Evolutionary conservation across 2,888 invertebrate species (phyloP), one percentile per base, ranked within the genome.

Genomic region (Dolomedes plantarius): DNA sequence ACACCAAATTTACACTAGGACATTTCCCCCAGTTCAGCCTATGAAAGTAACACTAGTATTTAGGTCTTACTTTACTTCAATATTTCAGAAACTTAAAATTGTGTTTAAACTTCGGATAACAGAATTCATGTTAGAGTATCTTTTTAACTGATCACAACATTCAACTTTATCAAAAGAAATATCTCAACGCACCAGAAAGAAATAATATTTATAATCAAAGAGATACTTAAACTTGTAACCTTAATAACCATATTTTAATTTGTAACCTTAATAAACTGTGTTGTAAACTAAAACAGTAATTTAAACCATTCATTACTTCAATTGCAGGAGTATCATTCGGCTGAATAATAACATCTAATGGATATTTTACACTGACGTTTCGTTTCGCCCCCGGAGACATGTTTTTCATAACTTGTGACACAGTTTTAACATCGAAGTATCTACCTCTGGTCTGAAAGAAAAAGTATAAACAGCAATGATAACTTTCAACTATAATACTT

Each of bases 261-360:
- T 36, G 5, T 11, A 11, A 36, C 5, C 6, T 5, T 7, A 46
- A 16, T 16, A 7, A 6, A 7, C 9, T 16, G 7, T 46, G 9
- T 13, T 46, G 9, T 13, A 16, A 16, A 16, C 13, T 46, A 46
- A 2, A 16, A 46, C 16, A 16, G 2, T 9, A 16, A 46, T 46
- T 46, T 46, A 9, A 46, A 16, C 5, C 46, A 46, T 2, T 13
- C 5, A n/a, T 32, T 74, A 85, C 83, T 67, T 85, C 77, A 39
- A 85, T 56, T 41, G 16, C 39, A 27, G 77, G 67, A 11, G 71
- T 64, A 31, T 85, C 83, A 78, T 50, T 77, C 27, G 64, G 72
- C 19, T 85, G 77, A 13, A 73, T 65, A 68, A 85, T 72, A 19
- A 23, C 73, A 31, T 77, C 83, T 5, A 85, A 41, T 1, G 83